Percentiles rank a stretch among this genome's conserved stretches.
These are phyloP conservation scores for Gallinago stenura DNA, from an alignment of 2,797 vertebrate species.

Conservation along the genomic window DNA sequence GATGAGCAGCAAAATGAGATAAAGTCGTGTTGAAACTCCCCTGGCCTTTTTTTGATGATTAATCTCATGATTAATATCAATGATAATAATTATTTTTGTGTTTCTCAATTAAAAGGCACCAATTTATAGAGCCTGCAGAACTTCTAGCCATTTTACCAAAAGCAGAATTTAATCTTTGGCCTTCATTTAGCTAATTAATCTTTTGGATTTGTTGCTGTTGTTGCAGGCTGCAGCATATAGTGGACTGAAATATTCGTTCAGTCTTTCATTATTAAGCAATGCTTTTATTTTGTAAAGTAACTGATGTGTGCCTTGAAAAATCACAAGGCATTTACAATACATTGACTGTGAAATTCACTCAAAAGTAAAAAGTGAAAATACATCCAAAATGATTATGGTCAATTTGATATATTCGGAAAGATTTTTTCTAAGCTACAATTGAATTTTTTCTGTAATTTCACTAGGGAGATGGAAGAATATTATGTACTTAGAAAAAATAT, in stretches of 20 bases:
- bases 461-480: neutral
- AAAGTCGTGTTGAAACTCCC: neutral
- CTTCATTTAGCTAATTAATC: neutral
- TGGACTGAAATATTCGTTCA: neutral
- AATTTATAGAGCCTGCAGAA: neutral
- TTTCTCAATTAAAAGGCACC: neutral
- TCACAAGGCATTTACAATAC: neutral
- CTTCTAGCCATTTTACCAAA: neutral
- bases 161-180: neutral
- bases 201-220: neutral
- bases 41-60: neutral
- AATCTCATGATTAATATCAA: neutral
- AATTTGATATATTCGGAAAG: neutral
- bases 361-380: slow-evolving; percentile 6
- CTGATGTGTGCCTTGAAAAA: neutral
- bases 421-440: neutral
- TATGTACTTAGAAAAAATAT: neutral
- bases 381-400: slow-evolving; percentile 24
- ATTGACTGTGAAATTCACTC: neutral
- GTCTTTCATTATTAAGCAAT: neutral
- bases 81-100: neutral
- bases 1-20: neutral
- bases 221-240: neutral
- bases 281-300: neutral
- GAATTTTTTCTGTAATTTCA: slow-evolving; percentile 36